Evolutionary conservation across 2,113 vertebrate genomes (phyloP).

Genomic region (Amblyornis subalaris): DNA sequence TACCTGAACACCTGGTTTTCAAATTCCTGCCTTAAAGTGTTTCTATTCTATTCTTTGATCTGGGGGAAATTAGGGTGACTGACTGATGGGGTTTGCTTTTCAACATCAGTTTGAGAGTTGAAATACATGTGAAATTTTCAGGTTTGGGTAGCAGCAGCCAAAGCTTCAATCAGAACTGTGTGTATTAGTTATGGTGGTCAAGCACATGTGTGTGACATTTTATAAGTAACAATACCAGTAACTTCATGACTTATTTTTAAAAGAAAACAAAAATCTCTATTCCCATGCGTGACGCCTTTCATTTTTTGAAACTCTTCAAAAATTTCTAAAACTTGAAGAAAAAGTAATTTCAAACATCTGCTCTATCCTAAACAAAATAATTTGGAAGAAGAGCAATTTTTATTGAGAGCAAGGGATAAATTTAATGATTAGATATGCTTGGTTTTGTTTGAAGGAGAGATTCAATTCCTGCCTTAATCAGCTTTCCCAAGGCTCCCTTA

Average conservation of each 20-base stretch:
- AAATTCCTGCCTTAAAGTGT: neutral
- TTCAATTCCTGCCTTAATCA: neutral
- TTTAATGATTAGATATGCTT: neutral
- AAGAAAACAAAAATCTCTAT: neutral
- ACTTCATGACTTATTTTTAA: neutral
- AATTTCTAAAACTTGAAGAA: neutral
- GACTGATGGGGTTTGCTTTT: neutral
- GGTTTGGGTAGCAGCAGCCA: neutral
- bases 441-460: neutral
- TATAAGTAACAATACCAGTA: neutral
- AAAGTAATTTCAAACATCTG: neutral
- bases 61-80: neutral
- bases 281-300: neutral
- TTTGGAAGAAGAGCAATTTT: neutral
- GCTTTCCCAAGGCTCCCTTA: neutral
- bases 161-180: neutral
- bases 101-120: neutral
- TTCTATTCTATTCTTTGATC: neutral
- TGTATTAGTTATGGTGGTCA: neutral
- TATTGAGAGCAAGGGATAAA: neutral
- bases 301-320: neutral
- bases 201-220: rapidly evolving
- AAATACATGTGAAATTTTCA: neutral
- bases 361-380: neutral
- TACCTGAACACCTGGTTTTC: neutral